These are phyloP conservation scores for Mus minutoides DNA, from an alignment of 2,797 vertebrate genomes.

Conservation along the genomic window DNA sequence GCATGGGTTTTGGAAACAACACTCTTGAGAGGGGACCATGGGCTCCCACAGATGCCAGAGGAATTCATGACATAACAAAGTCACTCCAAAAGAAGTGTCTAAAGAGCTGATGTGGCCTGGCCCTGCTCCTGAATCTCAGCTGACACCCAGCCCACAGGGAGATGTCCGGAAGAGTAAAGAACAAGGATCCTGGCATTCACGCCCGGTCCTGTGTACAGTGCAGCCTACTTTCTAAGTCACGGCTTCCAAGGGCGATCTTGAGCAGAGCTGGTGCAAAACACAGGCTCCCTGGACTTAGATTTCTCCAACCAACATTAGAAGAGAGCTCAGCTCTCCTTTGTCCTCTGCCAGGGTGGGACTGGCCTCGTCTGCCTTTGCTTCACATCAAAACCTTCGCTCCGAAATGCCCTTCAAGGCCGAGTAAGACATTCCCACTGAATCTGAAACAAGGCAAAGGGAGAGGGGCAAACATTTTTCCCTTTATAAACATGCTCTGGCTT, in stretches of 20 bases:
- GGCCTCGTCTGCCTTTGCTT: not conserved
- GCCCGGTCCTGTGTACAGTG: not conserved
- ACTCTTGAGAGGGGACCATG: not conserved
- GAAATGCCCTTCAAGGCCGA: constrained; percentile 15
- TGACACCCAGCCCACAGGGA: not conserved
- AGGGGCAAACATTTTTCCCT: not conserved
- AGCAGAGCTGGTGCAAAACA: not conserved
- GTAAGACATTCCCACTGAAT: constrained; percentile 24
- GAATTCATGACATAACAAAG: constrained; percentile 25
- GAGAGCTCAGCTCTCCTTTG: not conserved
- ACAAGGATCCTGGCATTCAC: not conserved
- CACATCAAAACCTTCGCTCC: constrained; percentile 10
- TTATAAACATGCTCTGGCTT: constrained; percentile 51
- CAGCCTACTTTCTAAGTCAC: not conserved
- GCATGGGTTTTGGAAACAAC: constrained; percentile 43
- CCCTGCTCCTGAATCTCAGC: not conserved
- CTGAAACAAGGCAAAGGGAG: constrained; percentile 5
- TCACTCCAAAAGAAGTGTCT: not conserved
- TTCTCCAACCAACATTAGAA: not conserved
- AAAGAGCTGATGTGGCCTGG: constrained; percentile 26
- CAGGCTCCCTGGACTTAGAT: not conserved
- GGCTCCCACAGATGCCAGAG: constrained; percentile 4
- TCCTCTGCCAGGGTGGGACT: not conserved
- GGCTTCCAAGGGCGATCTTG: not conserved
- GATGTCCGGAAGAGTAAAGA: not conserved